Base-by-base conservation (phyloP, 2,797 vertebrate genomes). In the Mus minutoides region DNA sequence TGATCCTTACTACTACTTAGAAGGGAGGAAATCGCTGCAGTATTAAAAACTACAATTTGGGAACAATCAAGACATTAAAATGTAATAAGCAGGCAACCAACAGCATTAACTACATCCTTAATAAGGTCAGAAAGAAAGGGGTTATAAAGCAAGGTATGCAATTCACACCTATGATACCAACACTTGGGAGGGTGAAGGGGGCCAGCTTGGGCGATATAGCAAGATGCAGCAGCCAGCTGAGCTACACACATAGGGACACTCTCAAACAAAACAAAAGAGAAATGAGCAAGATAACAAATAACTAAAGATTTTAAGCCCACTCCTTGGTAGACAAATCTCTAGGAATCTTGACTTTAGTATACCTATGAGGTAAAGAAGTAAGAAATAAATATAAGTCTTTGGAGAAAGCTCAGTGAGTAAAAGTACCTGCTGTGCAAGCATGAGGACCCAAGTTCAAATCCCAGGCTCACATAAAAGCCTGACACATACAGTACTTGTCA, bases 311-410 rank as follows among this genome's bases (percentile, higher is more conserved):
- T 94, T 86, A 75, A 93, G 71, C 37, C 29, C 37, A 14, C 6
- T 11, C n/a, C 29, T 71, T 77, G 19, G 14, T 19, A 17, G 22
- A 37, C 77, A 83, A 46, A 52, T 71, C 49, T n/a, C 77, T 49
- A 77, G 21, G 46, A 88, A 92, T 85, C 29, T 78, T 87, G 86
- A 75, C 52, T 78, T 93, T 34, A 52, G 49, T 49, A 87, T 90
- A 52, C 16, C 29, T n/a, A 29, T 88, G 40, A 46, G 86, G n/a
- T 54, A 90, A 91, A 88, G 43, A 78, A 26, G 77, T 62, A 52
- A 34, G 13, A 91, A 9, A 43, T 31, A 4, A 26, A 19, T 54
- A 7, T 52, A 88, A 75, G n/a, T 40, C n/a, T 88, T 24, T 37
- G 46, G 67, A 31, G 26, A 16, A 3, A 4, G 67, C 24, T 73